Percentiles rank a stretch among this genome's conserved stretches.
These are phyloP conservation scores for Gymnoscelis rufifasciata DNA, from an alignment of 2,888 invertebrate genomes.

Conservation along the genomic window DNA sequence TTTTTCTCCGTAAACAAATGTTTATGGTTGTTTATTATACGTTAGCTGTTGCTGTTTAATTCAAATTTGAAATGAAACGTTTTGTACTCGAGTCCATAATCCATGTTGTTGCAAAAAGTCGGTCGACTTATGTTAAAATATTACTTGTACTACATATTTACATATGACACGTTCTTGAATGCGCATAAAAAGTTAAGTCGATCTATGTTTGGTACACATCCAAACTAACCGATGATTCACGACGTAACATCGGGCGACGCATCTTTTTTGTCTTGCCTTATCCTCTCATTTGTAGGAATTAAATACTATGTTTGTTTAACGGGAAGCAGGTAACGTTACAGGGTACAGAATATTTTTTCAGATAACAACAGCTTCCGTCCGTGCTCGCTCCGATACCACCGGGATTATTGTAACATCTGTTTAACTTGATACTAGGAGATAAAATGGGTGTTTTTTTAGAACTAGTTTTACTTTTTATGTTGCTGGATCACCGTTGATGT, in stretches of 20 bases:
- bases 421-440: slow-evolving; percentile 74
- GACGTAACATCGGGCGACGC: not conserved
- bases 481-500: not conserved
- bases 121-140: too few species aligned
- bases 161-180: too few species aligned
- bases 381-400: slow-evolving; percentile 34
- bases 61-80: too few species aligned
- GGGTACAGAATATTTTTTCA: slow-evolving; percentile 40
- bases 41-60: too few species aligned
- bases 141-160: too few species aligned
- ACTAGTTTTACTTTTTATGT: not conserved
- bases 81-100: too few species aligned
- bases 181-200: too few species aligned
- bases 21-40: too few species aligned
- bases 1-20: too few species aligned
- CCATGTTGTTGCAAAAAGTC: too few species aligned
- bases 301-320: slow-evolving; percentile 50
- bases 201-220: too few species aligned
- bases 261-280: slow-evolving; percentile 4
- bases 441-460: slow-evolving; percentile 46
- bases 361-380: slow-evolving; percentile 38
- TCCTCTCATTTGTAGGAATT: slow-evolving; percentile 7
- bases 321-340: slow-evolving; percentile 43
- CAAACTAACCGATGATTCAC: not conserved
- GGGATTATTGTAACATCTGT: slow-evolving; percentile 70